phyloP scores from a whole-genome alignment of 2,888 invertebrate species.

The Sphecodes monilicornis region DNA sequence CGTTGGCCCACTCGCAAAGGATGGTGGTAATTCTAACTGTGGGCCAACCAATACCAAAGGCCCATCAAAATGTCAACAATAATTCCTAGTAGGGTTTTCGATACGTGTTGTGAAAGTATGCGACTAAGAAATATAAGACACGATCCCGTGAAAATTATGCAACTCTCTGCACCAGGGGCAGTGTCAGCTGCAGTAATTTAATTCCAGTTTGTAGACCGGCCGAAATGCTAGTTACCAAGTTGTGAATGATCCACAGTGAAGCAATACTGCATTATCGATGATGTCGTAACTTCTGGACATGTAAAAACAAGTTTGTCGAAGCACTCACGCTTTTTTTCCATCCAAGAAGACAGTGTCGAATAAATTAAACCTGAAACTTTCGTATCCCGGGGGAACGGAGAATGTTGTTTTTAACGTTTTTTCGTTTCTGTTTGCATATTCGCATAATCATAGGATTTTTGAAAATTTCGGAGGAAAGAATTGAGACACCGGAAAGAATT shows the following conservation, averaged over 20 bases:
- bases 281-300: constrained; percentile 14
- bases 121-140: background rate
- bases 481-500: background rate
- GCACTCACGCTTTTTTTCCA: constrained; percentile 1
- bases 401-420: background rate
- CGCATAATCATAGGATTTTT: background rate
- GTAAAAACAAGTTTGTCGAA: constrained; percentile 37
- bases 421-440: background rate
- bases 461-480: background rate
- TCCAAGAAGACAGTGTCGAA: background rate
- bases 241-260: constrained; percentile 18
- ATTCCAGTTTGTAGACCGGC: background rate
- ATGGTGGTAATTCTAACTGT: too few species aligned
- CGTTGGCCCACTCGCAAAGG: too few species aligned
- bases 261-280: constrained; percentile 37
- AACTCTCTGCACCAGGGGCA: background rate
- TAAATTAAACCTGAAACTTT: background rate
- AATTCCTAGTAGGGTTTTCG: too few species aligned
- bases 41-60: too few species aligned
- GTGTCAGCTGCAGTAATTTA: background rate
- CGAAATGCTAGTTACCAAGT: constrained; percentile 7
- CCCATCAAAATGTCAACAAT: too few species aligned
- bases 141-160: background rate
- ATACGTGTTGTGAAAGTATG: background rate
- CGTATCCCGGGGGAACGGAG: background rate